phyloP scores from a whole-genome alignment of 2,888 invertebrate species.

The Tortrix viridana region DNA sequence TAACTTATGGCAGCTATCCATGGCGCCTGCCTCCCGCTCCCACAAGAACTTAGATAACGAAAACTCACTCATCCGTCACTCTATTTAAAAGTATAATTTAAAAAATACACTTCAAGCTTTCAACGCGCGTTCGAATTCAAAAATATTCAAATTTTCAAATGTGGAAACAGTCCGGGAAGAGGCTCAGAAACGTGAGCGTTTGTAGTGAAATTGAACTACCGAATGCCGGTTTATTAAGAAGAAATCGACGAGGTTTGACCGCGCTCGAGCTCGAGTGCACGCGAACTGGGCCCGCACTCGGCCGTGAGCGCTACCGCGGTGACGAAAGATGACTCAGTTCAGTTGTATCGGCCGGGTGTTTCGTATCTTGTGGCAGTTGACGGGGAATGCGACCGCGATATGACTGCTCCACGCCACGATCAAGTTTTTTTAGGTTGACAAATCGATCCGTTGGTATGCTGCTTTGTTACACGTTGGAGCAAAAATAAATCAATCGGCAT shows the following conservation, averaged over 20 bases:
- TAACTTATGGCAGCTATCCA: constrained; percentile 77
- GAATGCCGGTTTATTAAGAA: constrained; percentile 59
- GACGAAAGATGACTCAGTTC: constrained; percentile 75
- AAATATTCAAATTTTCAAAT: constrained; percentile 30
- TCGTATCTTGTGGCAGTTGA: constrained; percentile 38
- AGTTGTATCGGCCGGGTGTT: constrained; percentile 53
- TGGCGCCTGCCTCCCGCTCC: constrained; percentile 64
- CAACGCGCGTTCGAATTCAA: constrained; percentile 24
- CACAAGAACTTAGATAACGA: constrained; percentile 70
- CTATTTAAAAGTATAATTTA: constrained; percentile 57
- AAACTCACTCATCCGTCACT: constrained; percentile 78
- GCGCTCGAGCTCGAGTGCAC: constrained; percentile 69
- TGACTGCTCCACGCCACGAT: constrained; percentile 10
- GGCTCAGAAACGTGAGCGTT: constrained; percentile 49
- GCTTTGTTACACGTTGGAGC: background rate
- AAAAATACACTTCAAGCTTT: constrained; percentile 37
- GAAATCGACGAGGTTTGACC: constrained; percentile 57
- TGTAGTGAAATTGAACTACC: constrained; percentile 53
- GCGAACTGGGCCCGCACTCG: constrained; percentile 62
- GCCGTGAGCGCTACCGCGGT: constrained; percentile 63
- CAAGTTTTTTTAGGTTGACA: constrained; percentile 27
- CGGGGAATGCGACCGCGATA: constrained; percentile 45
- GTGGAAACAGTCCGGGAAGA: constrained; percentile 28
- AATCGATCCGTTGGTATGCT: constrained; percentile 25
- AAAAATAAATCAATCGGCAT: too few relatives aligned